These are phyloP conservation scores for Collichthys lucidus DNA, from an alignment of 2,113 vertebrate genomes.

Conservation along the genomic window DNA sequence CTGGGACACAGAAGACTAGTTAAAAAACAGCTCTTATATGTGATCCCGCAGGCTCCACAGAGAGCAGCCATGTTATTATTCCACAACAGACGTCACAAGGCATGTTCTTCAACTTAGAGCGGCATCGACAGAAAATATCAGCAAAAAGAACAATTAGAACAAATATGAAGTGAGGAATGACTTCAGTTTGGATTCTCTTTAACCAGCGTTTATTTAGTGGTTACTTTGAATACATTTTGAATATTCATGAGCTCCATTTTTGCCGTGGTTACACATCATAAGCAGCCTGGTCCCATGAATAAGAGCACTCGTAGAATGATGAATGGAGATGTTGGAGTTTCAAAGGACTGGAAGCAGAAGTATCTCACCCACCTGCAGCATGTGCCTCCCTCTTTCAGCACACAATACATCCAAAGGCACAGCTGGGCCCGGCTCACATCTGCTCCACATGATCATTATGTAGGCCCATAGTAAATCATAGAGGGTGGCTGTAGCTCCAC, in stretches of 20 bases:
- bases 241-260: neutral
- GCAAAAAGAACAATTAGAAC: neutral
- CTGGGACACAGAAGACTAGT: conserved; percentile 44
- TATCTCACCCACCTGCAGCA: conserved; percentile 15
- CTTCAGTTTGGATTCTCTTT: neutral
- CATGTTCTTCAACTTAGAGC: neutral
- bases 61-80: conserved; percentile 16
- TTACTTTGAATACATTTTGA: neutral
- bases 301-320: neutral
- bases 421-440: conserved; percentile 31
- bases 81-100: neutral
- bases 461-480: conserved; percentile 17
- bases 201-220: neutral
- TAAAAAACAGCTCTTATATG: conserved; percentile 27
- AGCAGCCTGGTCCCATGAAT: neutral
- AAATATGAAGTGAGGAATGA: neutral
- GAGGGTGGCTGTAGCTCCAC: conserved; percentile 16
- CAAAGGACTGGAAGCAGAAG: neutral
- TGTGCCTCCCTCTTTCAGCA: neutral
- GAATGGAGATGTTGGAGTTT: neutral
- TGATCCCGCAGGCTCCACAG: conserved; percentile 17
- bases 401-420: conserved; percentile 6
- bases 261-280: neutral
- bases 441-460: conserved; percentile 44
- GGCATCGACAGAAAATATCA: neutral